Conservation (phyloP, 2,113 vertebrate species). For the Arizona elegans region DNA sequence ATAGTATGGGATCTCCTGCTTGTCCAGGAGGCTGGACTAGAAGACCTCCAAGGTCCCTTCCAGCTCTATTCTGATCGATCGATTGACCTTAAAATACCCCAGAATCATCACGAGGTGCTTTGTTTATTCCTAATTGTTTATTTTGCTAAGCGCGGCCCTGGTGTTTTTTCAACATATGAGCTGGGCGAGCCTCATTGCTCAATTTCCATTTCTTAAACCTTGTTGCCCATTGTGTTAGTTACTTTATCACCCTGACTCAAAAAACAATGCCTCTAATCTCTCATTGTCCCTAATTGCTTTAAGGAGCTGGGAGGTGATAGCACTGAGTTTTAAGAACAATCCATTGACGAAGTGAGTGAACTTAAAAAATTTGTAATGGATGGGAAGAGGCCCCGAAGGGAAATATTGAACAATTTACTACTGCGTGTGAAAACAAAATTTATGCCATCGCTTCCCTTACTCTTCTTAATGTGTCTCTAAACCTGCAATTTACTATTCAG, state of each 20-base stretch:
- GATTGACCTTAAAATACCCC: slow-evolving; percentile 50
- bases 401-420: slow-evolving; percentile 23
- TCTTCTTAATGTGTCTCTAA: not conserved
- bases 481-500: not conserved
- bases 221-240: slow-evolving; percentile 9
- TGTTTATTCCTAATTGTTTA: slow-evolving; percentile 6
- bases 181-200: not conserved
- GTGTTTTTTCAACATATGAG: slow-evolving; percentile 30
- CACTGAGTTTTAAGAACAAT: not conserved
- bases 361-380: not conserved
- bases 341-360: slow-evolving; percentile 13
- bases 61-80: not conserved
- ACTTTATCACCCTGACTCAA: slow-evolving; percentile 3
- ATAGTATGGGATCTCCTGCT: no score
- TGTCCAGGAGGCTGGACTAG: no score
- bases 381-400: not conserved
- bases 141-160: slow-evolving; percentile 30
- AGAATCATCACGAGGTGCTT: slow-evolving; percentile 34
- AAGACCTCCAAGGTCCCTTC: no score
- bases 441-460: not conserved
- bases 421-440: slow-evolving; percentile 2
- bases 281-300: slow-evolving; percentile 11
- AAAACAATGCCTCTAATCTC: not conserved
- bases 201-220: slow-evolving; percentile 11
- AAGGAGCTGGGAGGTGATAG: slow-evolving; percentile 10